Evolutionary conservation across 2,797 vertebrate species (phyloP).

Genomic region (Presbytis comata): DNA sequence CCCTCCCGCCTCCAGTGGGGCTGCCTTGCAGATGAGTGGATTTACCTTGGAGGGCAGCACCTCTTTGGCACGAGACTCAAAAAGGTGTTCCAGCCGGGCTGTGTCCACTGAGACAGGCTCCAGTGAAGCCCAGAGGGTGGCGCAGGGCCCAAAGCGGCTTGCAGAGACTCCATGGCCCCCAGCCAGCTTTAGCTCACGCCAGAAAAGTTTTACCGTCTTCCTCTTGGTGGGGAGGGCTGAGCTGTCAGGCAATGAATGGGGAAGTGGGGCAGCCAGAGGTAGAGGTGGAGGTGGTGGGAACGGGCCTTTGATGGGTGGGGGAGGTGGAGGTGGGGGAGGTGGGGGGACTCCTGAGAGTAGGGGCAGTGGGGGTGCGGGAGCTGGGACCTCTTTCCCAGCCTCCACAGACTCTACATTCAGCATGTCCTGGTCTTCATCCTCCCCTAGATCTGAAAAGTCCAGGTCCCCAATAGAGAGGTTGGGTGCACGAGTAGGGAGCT

Average conservation of each 20-base stretch:
- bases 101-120: conserved; percentile 92
- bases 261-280: conserved; percentile 78
- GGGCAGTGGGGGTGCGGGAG: conserved; percentile 59
- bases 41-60: conserved; percentile 90
- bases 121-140: conserved; percentile 93
- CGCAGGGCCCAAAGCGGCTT: conserved; percentile 89
- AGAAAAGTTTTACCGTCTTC: conserved; percentile 97
- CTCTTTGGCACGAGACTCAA: conserved; percentile 95
- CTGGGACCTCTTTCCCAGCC: conserved; percentile 54
- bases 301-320: conserved; percentile 60
- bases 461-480: conserved; percentile 94
- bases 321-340: conserved; percentile 64
- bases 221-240: conserved; percentile 87
- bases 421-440: conserved; percentile 95
- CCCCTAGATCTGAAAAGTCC: conserved; percentile 96
- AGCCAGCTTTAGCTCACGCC: conserved; percentile 93
- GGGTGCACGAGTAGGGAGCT: conserved; percentile 83
- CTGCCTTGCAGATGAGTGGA: neutral
- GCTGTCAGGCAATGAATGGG: conserved; percentile 63
- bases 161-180: conserved; percentile 77
- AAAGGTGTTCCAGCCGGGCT: conserved; percentile 93
- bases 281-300: conserved; percentile 75
- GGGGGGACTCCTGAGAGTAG: neutral
- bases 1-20: neutral
- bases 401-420: conserved; percentile 81